phyloP scores from a whole-genome alignment of 1,140 invertebrate genomes.

The Anastrepha ludens region DNA sequence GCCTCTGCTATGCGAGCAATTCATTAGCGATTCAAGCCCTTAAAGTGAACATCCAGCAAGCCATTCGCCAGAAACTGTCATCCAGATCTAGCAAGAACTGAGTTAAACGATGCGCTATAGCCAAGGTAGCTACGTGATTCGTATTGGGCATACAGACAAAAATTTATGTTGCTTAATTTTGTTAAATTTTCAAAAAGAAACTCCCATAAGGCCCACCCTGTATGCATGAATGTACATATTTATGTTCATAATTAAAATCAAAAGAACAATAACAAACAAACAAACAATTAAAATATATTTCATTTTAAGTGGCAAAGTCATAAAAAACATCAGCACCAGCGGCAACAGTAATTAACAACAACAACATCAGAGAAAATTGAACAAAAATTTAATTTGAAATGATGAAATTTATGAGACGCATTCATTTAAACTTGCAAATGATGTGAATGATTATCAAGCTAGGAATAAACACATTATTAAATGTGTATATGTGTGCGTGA shows the following conservation, averaged over 20 bases:
- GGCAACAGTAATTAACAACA: conserved; percentile 56
- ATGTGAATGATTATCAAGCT: too few species aligned
- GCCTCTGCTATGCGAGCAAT: too few species aligned
- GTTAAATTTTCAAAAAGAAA: background rate
- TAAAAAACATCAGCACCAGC: conserved; percentile 44
- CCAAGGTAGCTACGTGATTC: too few species aligned
- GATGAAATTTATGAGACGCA: conserved; percentile 63
- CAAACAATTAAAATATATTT: background rate
- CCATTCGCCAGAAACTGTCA: too few species aligned
- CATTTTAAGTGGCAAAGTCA: conserved; percentile 22
- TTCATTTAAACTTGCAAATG: conserved; percentile 58
- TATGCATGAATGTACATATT: background rate
- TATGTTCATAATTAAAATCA: background rate
- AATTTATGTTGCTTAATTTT: background rate
- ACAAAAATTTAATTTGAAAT: conserved; percentile 59
- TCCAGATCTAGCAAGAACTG: too few species aligned
- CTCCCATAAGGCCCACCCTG: background rate
- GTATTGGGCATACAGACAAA: too few species aligned
- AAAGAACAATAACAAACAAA: background rate
- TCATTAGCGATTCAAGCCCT: too few species aligned
- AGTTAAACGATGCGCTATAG: too few species aligned
- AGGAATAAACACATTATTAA: too few species aligned
- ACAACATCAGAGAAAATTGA: conserved; percentile 53
- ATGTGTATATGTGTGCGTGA: too few species aligned
- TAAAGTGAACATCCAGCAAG: too few species aligned